These are phyloP conservation scores for Micropterix aruncella DNA, from an alignment of 2,888 invertebrate species.

Conservation along the genomic window DNA sequence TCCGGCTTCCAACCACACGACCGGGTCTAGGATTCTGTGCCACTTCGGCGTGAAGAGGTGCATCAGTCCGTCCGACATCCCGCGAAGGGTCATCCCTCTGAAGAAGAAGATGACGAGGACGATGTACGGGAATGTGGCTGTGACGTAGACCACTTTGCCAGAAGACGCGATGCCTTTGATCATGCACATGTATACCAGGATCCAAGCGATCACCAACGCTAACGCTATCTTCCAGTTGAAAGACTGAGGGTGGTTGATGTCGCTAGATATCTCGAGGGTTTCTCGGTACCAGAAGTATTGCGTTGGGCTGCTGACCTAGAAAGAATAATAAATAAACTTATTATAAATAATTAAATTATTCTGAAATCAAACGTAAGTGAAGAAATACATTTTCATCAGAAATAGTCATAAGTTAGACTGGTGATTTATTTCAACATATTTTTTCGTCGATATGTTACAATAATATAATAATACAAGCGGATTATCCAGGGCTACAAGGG, in stretches of 20 bases:
- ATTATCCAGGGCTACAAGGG: too few species aligned
- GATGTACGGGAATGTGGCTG: slow-evolving; percentile 92
- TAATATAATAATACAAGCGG: too few species aligned
- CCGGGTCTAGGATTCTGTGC: slow-evolving; percentile 81
- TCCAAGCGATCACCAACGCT: slow-evolving; percentile 81
- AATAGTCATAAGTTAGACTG: too few species aligned
- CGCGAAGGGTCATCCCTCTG: slow-evolving; percentile 80
- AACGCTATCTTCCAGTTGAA: slow-evolving; percentile 90
- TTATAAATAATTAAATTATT: too few species aligned
- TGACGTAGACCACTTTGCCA: slow-evolving; percentile 92
- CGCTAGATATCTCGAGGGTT: slow-evolving; percentile 79
- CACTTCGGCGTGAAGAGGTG: slow-evolving; percentile 90
- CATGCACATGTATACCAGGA: slow-evolving; percentile 91
- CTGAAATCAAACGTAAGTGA: too few species aligned
- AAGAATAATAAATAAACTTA: too few species aligned
- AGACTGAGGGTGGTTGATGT: slow-evolving; percentile 69
- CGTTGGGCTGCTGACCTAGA: slow-evolving; percentile 79
- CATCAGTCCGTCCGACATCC: slow-evolving; percentile 71
- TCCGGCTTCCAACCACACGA: slow-evolving; percentile 95
- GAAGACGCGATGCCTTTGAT: slow-evolving; percentile 96
- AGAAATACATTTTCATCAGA: too few species aligned
- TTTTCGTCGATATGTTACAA: too few species aligned
- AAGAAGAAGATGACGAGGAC: slow-evolving; percentile 94
- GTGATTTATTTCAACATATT: too few species aligned
- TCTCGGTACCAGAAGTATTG: slow-evolving; percentile 94